A percentile compares a stretch with the other conserved stretches of the same genome.
Evolutionary conservation across 2,113 vertebrate species (phyloP).

Genomic region (Myodes glareolus): DNA sequence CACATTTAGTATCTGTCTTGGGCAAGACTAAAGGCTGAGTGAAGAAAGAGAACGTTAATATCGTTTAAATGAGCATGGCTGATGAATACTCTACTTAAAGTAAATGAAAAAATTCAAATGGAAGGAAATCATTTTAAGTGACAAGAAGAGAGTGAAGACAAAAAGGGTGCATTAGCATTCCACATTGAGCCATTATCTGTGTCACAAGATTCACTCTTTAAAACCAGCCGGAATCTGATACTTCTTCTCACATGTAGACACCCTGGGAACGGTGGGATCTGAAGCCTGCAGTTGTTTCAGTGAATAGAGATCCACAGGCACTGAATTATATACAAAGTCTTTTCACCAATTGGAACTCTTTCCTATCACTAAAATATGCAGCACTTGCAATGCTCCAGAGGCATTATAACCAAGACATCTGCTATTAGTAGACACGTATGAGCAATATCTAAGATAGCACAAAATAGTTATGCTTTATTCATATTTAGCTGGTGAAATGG

Average conservation of each 20-base stretch:
- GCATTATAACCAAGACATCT: constrained; percentile 20
- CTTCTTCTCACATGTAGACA: constrained; percentile 26
- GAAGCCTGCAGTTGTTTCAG: constrained; percentile 7
- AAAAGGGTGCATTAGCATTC: not conserved
- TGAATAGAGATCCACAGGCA: not conserved
- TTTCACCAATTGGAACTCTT: constrained; percentile 5
- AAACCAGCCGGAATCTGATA: not conserved
- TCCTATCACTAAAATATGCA: constrained; percentile 57
- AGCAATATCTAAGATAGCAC: constrained; percentile 50
- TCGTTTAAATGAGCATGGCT: constrained; percentile 25
- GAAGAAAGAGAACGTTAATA: constrained; percentile 41
- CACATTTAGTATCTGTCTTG: constrained; percentile 39
- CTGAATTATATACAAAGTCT: constrained; percentile 38
- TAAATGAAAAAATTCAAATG: constrained; percentile 58
- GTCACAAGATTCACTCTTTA: constrained; percentile 56
- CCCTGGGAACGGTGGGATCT: not conserved
- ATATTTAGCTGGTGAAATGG: constrained; percentile 16
- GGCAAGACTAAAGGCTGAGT: constrained; percentile 2
- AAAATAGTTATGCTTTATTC: constrained; percentile 15
- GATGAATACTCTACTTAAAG: constrained; percentile 60
- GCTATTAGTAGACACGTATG: constrained; percentile 22
- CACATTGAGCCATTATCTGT: constrained; percentile 16
- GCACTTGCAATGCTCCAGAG: constrained; percentile 3
- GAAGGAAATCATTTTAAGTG: constrained; percentile 49
- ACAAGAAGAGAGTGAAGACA: constrained; percentile 53